A percentile compares a stretch with the other conserved stretches of the same genome.
These are phyloP conservation scores for Campopleginae sp. DNA, from an alignment of 2,888 invertebrate species.

Conservation along the genomic window DNA sequence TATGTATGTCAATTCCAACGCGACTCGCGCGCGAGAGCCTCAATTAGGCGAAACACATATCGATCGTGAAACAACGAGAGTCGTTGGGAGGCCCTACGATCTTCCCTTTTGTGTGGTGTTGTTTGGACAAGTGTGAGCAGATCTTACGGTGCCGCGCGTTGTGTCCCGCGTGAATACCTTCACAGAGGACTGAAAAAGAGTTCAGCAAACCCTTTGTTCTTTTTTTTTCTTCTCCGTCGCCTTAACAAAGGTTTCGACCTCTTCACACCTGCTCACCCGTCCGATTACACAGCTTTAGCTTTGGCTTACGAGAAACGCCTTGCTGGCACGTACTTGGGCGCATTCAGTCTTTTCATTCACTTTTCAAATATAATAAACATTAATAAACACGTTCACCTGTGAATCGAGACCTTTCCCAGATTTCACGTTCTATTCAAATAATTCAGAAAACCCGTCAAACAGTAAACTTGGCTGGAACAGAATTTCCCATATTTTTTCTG, in stretches of 20 bases:
- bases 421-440: background rate
- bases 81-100: conserved; percentile 66
- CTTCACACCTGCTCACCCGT: conserved; percentile 59
- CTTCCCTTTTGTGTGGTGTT: conserved; percentile 31
- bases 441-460: background rate
- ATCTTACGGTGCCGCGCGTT: conserved; percentile 40
- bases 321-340: conserved; percentile 15
- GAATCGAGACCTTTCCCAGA: background rate
- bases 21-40: conserved; percentile 79
- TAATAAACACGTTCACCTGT: background rate
- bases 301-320: conserved; percentile 5
- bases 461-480: background rate
- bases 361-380: background rate
- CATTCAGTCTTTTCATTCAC: background rate
- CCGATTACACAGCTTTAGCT: conserved; percentile 26
- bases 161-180: conserved; percentile 34
- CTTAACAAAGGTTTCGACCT: conserved; percentile 56
- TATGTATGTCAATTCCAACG: conserved; percentile 70
- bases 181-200: conserved; percentile 30
- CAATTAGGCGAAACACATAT: conserved; percentile 75
- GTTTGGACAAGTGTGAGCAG: conserved; percentile 55
- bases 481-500: background rate
- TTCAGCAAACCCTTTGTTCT: conserved; percentile 23
- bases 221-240: conserved; percentile 64
- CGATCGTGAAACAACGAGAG: conserved; percentile 66